phyloP scores from a whole-genome alignment of 1,140 invertebrate genomes.

The Ceratina calcarata region DNA sequence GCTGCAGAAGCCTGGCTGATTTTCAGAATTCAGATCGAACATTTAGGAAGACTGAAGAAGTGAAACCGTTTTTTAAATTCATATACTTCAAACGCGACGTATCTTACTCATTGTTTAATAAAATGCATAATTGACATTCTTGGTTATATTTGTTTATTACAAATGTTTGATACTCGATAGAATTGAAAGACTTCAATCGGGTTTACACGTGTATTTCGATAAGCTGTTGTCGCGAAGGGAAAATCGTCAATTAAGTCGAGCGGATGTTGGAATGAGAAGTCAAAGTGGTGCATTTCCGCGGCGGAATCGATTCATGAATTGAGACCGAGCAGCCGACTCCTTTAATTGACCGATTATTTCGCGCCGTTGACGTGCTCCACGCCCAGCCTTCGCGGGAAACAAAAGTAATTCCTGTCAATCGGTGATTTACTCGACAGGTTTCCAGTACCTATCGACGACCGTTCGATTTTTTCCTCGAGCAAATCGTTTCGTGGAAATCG shows the following conservation, averaged over 20 bases:
- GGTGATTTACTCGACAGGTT: not conserved
- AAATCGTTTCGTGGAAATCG: not conserved
- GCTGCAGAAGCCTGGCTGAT: too few relatives aligned
- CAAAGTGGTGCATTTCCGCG: slow-evolving; percentile 16
- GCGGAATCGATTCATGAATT: slow-evolving; percentile 17
- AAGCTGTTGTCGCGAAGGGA: slow-evolving; percentile 11
- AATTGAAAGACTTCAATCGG: too few relatives aligned
- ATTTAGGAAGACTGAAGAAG: too few relatives aligned
- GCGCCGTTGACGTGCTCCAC: slow-evolving; percentile 10
- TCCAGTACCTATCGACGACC: too few relatives aligned
- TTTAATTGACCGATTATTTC: slow-evolving; percentile 55
- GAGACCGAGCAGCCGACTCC: slow-evolving; percentile 1
- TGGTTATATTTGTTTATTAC: too few relatives aligned
- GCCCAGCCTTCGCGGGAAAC: slow-evolving; percentile 2
- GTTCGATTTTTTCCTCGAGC: not conserved
- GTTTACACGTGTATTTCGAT: not conserved
- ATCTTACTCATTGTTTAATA: too few relatives aligned
- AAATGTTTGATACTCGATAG: too few relatives aligned
- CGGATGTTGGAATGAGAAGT: not conserved
- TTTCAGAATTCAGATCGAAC: too few relatives aligned
- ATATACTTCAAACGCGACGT: too few relatives aligned
- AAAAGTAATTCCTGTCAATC: slow-evolving; percentile 8
- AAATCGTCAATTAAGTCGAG: slow-evolving; percentile 35
- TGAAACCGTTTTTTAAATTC: too few relatives aligned
- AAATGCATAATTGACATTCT: too few relatives aligned